A percentile compares a stretch with the other conserved stretches of the same genome.
Conservation (phyloP, 2,797 vertebrate species). For the Distichodus sexfasciatus region DNA sequence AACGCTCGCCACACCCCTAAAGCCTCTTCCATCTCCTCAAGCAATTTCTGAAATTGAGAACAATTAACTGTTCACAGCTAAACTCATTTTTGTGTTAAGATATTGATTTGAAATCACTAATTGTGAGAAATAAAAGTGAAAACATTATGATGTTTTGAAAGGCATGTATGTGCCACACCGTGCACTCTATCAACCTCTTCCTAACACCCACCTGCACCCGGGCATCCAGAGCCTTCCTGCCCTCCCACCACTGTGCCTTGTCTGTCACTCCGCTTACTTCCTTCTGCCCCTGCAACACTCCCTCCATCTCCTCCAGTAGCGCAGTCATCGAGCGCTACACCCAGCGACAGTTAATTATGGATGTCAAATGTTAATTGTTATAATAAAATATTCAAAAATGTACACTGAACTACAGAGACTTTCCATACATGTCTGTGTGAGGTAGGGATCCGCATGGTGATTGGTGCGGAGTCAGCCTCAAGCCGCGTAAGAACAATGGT, state of each 20-base stretch:
- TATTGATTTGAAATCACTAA: not conserved
- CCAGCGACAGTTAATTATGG: conserved; percentile 47
- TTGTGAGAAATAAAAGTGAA: too few relatives aligned
- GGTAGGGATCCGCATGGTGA: conserved; percentile 81
- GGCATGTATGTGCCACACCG: not conserved
- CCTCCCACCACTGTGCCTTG: conserved; percentile 87
- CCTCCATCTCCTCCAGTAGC: conserved; percentile 81
- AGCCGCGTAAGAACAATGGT: conserved; percentile 81
- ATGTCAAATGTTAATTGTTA: conserved; percentile 62
- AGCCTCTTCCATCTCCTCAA: conserved; percentile 76
- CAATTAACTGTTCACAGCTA: not conserved
- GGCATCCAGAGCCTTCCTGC: conserved; percentile 76
- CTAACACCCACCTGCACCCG: conserved; percentile 83
- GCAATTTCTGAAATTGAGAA: conserved; percentile 68
- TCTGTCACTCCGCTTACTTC: conserved; percentile 77
- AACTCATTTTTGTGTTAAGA: too few relatives aligned
- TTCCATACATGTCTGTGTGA: conserved; percentile 68
- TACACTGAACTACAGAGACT: conserved; percentile 43
- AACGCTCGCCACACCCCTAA: conserved; percentile 83
- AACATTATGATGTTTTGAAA: not conserved
- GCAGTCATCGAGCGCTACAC: conserved; percentile 72
- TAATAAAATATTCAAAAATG: conserved; percentile 35
- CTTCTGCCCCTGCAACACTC: conserved; percentile 83
- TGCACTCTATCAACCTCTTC: too few relatives aligned
- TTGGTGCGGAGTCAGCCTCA: conserved; percentile 68